phyloP scores from a whole-genome alignment of 2,113 vertebrate genomes.

The Rhynchomys soricoides region DNA sequence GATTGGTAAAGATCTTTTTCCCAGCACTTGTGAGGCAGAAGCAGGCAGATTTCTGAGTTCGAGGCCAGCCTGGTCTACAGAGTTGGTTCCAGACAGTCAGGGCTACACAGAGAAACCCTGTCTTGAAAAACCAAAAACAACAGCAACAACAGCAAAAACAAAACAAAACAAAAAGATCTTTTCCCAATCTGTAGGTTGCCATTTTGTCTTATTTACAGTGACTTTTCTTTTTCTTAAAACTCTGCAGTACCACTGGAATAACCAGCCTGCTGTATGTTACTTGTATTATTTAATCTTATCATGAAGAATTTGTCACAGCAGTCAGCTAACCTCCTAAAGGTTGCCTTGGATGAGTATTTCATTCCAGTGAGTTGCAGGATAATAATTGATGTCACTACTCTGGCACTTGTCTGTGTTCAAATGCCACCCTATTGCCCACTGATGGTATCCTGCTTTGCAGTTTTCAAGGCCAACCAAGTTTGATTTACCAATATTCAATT shows the following conservation, averaged over 20 bases:
- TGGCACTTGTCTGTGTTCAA: background rate
- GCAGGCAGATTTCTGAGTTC: too few species aligned
- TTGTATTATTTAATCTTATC: background rate
- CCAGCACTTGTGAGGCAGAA: too few species aligned
- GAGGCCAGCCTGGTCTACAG: too few species aligned
- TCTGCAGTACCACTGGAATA: background rate
- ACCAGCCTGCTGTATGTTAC: background rate
- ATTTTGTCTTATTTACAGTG: too few species aligned
- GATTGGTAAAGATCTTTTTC: too few species aligned
- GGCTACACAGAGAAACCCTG: too few species aligned
- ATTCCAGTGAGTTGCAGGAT: background rate
- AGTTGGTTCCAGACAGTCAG: too few species aligned
- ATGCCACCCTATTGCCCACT: background rate
- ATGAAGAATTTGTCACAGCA: background rate
- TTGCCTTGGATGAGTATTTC: conserved; percentile 8
- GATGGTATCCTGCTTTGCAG: background rate
- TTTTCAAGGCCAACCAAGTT: background rate
- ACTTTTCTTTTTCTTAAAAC: background rate
- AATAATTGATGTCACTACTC: conserved; percentile 21
- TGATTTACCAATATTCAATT: background rate
- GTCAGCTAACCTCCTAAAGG: background rate
- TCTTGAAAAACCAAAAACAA: too few species aligned
- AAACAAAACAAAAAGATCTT: too few species aligned
- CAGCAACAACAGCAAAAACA: too few species aligned
- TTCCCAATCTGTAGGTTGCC: too few species aligned